phyloP scores from a whole-genome alignment of 2,797 vertebrate species.

The Aldrovandia affinis region DNA sequence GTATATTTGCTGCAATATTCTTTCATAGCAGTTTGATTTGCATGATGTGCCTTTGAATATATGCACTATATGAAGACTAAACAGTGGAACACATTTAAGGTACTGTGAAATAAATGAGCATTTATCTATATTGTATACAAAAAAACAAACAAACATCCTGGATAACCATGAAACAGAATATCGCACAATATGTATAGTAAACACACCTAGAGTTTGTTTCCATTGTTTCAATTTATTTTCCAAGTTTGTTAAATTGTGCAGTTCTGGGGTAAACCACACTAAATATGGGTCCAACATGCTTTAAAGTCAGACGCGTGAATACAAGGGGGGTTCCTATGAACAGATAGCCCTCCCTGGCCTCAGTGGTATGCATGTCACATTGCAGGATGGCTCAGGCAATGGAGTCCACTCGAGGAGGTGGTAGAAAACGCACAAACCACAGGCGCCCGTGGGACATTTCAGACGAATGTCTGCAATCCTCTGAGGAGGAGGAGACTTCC shows the following conservation, averaged over 20 bases:
- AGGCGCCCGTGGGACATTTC: conserved; percentile 33
- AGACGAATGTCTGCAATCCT: conserved; percentile 38
- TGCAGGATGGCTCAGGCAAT: neutral
- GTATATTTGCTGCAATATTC: neutral
- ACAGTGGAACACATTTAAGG: neutral
- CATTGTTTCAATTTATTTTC: neutral
- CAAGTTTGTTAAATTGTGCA: neutral
- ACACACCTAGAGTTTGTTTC: neutral
- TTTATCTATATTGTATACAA: neutral
- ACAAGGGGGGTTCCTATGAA: neutral
- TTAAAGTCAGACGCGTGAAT: too few species aligned
- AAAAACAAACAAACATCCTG: neutral
- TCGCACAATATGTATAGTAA: neutral
- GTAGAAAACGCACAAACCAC: conserved; percentile 22
- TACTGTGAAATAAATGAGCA: neutral
- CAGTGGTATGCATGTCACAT: neutral
- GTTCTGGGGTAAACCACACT: neutral
- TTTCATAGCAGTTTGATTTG: neutral
- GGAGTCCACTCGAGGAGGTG: conserved; percentile 31
- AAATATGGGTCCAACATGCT: neutral
- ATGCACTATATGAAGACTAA: neutral
- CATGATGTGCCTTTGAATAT: too few species aligned
- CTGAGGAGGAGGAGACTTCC: conserved; percentile 27
- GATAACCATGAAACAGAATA: neutral
- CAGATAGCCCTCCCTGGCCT: neutral